Conservation (phyloP, 2,797 vertebrate species). For the Borostomias antarcticus region DNA sequence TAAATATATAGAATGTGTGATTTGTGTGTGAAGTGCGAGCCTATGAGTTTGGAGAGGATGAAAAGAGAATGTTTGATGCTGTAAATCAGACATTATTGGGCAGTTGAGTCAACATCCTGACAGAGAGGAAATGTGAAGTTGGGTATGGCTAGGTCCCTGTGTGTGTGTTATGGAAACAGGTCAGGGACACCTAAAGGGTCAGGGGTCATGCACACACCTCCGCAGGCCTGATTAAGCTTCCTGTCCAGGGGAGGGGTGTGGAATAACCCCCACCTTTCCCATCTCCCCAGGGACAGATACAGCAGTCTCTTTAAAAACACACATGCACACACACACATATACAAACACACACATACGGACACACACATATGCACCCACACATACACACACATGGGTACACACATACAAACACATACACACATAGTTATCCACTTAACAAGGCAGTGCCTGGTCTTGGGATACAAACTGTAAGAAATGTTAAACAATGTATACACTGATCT, state of each 20-base stretch:
- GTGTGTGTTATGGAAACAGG: conserved; percentile 27
- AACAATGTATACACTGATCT: background rate
- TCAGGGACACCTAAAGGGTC: conserved; percentile 41
- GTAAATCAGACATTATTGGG: background rate
- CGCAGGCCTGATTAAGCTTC: conserved; percentile 54
- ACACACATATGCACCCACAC: background rate
- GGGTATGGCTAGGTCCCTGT: background rate
- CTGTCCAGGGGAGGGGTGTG: conserved; percentile 39
- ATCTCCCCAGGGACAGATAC: conserved; percentile 12
- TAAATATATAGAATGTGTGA: no score
- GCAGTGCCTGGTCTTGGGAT: background rate
- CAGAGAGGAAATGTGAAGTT: conserved; percentile 22
- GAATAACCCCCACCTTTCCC: conserved; percentile 28
- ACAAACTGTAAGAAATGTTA: background rate
- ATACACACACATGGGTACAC: background rate
- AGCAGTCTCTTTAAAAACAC: conserved; percentile 23
- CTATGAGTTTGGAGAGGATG: no score
- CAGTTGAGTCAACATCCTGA: conserved; percentile 33
- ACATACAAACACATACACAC: conserved; percentile 3
- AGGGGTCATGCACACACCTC: conserved; percentile 61
- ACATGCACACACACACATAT: conserved; percentile 10
- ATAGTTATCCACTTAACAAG: background rate
- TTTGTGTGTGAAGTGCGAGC: no score
- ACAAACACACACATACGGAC: conserved; percentile 12
- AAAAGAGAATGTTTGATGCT: no score